Base-by-base conservation (phyloP, 2,888 invertebrate species). In the Lucinisca nassula region DNA sequence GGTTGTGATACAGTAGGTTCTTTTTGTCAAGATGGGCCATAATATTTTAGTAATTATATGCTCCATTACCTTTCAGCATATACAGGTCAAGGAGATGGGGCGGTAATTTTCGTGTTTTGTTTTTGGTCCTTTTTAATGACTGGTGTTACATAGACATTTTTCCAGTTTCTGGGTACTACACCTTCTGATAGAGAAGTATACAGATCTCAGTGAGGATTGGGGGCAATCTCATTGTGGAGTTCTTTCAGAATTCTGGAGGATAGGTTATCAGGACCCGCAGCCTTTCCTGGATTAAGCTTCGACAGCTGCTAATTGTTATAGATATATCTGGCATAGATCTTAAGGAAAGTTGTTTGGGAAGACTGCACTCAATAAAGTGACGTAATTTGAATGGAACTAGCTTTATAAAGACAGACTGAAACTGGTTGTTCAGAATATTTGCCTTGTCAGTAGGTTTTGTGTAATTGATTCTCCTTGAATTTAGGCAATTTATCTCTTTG, bases 361-460 rank as follows among this genome's bases (percentile, higher is more conserved):
- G n/a, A n/a, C n/a, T n/a, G n/a, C n/a, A n/a, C 17, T 61, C 30
- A 27, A 61, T 6, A 30, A 61, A 21, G 30, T 76, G 49, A 32
- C 17, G 51, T 49, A 76, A 35, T 21, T 45, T 30, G 12, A 76
- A 32, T 1, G 51, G 76, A 17, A 49, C 45, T 17, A 27, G 24
- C 14, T 49, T 49, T 6, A 55, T 24, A 30, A 76, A 76, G 24
- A 51, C 76, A 14, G 76, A 76, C n/a, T 76, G 76, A 30, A 76
- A 76, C 24, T 76, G 76, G 14, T 14, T 4, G 55, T 76, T 76
- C 2, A 76, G 76, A 14, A 76, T 51, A 21, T 55, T 76, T 24
- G 40, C 74, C 21, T 74, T 74, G 2, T 76, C 76, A 14, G 76
- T 51, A n/a, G n/a, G n/a, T n/a, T n/a, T n/a, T n/a, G n/a, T n/a